Evolutionary conservation across 2,113 vertebrate genomes (phyloP).

Genomic region (Eubucco bourcierii): DNA sequence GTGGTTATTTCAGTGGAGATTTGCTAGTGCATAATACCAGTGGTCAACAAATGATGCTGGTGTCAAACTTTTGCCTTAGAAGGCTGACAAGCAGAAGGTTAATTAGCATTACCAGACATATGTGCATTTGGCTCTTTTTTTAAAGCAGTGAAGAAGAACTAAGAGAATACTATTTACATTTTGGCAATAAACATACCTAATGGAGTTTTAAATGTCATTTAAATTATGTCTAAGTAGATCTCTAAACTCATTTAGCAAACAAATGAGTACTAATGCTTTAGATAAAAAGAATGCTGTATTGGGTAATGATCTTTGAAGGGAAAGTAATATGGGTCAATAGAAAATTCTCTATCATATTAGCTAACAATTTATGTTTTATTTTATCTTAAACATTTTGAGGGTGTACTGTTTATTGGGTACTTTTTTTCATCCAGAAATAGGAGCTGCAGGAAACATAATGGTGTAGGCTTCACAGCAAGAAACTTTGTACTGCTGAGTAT

Average conservation of each 20-base stretch:
- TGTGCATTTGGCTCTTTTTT: neutral
- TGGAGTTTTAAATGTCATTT: slow-evolving; percentile 75
- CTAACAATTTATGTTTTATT: slow-evolving; percentile 68
- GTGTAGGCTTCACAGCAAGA: neutral
- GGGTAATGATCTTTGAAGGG: slow-evolving; percentile 74
- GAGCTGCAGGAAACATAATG: neutral
- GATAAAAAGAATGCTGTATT: slow-evolving; percentile 64
- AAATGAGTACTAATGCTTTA: slow-evolving; percentile 66
- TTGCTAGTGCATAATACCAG: neutral
- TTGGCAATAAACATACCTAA: slow-evolving; percentile 68
- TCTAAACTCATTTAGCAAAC: slow-evolving; percentile 71
- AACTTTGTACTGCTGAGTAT: neutral
- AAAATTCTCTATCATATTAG: slow-evolving; percentile 62
- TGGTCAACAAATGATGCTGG: neutral
- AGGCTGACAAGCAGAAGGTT: neutral
- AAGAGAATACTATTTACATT: slow-evolving; percentile 31
- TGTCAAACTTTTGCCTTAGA: neutral
- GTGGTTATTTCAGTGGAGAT: neutral
- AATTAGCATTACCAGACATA: slow-evolving; percentile 6
- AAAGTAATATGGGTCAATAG: slow-evolving; percentile 67
- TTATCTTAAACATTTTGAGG: slow-evolving; percentile 17
- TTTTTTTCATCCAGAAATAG: neutral
- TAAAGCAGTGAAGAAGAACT: slow-evolving; percentile 4
- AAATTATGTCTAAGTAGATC: slow-evolving; percentile 67
- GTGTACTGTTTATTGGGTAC: neutral